These are phyloP conservation scores for Vulpes lagopus DNA, from an alignment of 2,113 vertebrate species.

Conservation along the genomic window DNA sequence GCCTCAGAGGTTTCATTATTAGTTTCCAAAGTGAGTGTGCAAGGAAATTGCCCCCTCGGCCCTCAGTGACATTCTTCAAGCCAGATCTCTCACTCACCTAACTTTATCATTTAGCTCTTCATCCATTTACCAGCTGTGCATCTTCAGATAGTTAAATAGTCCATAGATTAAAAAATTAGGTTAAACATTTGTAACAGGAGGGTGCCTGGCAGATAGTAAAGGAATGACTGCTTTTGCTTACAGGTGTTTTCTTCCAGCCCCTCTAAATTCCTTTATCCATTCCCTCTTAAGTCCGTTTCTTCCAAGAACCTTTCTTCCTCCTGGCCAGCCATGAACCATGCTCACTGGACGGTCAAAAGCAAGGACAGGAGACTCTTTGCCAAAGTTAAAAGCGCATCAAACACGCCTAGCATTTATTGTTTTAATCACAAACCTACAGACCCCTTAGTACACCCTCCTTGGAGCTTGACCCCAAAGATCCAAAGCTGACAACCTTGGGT, in stretches of 20 bases:
- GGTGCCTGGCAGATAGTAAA: neutral
- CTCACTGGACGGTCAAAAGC: conserved; percentile 58
- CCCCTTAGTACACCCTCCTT: conserved; percentile 75
- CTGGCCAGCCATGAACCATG: neutral
- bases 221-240: neutral
- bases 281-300: conserved; percentile 41
- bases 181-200: neutral
- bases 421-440: conserved; percentile 77
- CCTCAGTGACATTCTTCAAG: neutral
- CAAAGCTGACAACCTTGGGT: neutral
- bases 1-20: neutral
- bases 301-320: conserved; percentile 39
- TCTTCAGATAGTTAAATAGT: neutral
- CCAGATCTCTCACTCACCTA: neutral
- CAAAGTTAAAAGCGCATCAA: conserved; percentile 82
- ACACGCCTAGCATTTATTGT: conserved; percentile 78
- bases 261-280: neutral
- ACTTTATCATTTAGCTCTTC: neutral
- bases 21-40: conserved; percentile 1
- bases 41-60: neutral
- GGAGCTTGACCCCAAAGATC: conserved; percentile 60
- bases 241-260: neutral
- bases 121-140: neutral
- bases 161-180: neutral
- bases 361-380: conserved; percentile 71